These are phyloP conservation scores for Pantelozetes paolii DNA, from an alignment of 2,888 invertebrate species.

Conservation along the genomic window DNA sequence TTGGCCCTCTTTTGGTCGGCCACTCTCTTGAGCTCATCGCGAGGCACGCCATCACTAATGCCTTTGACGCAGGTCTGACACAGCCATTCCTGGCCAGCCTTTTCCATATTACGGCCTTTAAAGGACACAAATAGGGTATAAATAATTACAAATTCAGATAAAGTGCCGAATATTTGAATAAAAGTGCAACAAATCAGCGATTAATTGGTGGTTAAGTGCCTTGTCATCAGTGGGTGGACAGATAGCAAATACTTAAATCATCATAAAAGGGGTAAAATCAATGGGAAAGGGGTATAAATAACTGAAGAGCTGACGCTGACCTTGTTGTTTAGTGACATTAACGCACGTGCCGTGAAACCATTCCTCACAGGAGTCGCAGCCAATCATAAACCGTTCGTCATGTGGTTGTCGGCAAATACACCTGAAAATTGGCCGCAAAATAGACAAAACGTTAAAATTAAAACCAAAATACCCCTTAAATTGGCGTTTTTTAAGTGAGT, in stretches of 20 bases:
- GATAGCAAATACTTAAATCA: slow-evolving; percentile 22
- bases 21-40: slow-evolving; percentile 25
- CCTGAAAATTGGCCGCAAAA: slow-evolving; percentile 15
- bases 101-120: slow-evolving; percentile 35
- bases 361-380: slow-evolving; percentile 90
- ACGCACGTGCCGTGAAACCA: slow-evolving; percentile 99
- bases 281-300: neutral
- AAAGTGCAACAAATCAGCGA: neutral
- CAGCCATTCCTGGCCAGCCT: slow-evolving; percentile 34
- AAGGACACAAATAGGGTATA: too few species aligned
- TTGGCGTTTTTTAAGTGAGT: too few species aligned
- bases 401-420: slow-evolving; percentile 93
- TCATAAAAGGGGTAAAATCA: neutral
- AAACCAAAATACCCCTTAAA: too few species aligned
- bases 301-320: slow-evolving; percentile 50
- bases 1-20: slow-evolving; percentile 32
- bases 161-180: too few species aligned
- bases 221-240: neutral
- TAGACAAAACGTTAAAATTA: too few species aligned
- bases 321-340: slow-evolving; percentile 73
- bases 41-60: neutral
- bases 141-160: neutral
- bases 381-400: slow-evolving; percentile 93
- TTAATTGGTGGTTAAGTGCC: neutral
- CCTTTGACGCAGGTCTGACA: slow-evolving; percentile 22